Base-by-base conservation (phyloP, 1,140 invertebrate genomes). In the Xylocopa sonorina region DNA sequence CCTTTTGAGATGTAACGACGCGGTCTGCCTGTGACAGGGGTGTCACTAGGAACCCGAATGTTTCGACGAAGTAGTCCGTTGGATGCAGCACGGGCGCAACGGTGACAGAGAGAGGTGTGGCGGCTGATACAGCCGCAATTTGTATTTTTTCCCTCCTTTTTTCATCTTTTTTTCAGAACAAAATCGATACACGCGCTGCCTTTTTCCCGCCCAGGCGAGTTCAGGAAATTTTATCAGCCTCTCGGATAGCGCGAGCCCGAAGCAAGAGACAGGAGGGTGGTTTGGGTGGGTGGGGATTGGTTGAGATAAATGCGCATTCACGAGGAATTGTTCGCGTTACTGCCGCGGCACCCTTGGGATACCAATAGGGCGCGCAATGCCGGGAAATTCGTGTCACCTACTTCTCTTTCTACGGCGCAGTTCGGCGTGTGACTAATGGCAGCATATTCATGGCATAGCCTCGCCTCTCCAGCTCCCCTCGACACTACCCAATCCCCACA, bases 1-100 rank as follows among this genome's bases (percentile, higher is more conserved):
- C 89, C 86, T 91, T 91, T 92, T 86, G 88, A 91, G 91, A 91
- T 88, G 89, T 91, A 92, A 91, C 90, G 90, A 91, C 88, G 86
- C 76, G 88, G 87, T 67, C 88, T 91, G 90, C 72, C 80, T 81
- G 80, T 90, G 91, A 91, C 91, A 90, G 82, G 78, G 46, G 57
- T 60, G 84, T 84, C 80, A 80, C 77, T 74, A 51, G 76, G 80
- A 82, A 66, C 62, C 69, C 57, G 78, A 89, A 89, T 89, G 86
- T 89, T 85, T 88, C 82, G 81, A 74, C 50, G 71, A 38, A 24
- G 55, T 53, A 32, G 82, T 50, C 68, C 64, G 78, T 62, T 60
- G 64, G 14, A 34, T 16, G 29, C 29, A 53, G 57, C 51, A 48
- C 41, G n/a, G 29, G 55, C 27, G 14, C 53, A 53, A 41, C 38